phyloP scores from a whole-genome alignment of 2,888 invertebrate species.

The Polymixis flavicincta region DNA sequence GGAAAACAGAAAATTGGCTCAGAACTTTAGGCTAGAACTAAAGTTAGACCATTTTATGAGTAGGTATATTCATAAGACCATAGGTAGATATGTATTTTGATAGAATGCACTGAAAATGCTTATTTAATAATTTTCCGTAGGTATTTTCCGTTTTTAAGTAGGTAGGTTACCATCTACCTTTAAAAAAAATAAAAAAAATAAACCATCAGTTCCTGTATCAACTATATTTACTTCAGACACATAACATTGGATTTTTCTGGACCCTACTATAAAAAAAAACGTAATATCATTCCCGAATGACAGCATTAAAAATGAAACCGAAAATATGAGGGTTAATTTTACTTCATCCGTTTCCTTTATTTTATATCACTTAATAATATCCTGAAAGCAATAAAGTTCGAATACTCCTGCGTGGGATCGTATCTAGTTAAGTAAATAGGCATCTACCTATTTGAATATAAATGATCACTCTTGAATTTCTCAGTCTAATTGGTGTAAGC shows the following conservation, averaged over 20 bases:
- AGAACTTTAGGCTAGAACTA: too few relatives aligned
- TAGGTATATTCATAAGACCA: too few relatives aligned
- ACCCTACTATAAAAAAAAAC: background rate
- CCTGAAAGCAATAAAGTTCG: conserved; percentile 40
- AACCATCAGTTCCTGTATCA: background rate
- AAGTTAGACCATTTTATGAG: too few relatives aligned
- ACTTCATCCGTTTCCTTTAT: conserved; percentile 49
- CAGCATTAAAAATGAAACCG: conserved; percentile 28
- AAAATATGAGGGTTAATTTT: conserved; percentile 33
- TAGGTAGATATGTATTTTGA: background rate
- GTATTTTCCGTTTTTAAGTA: too few relatives aligned
- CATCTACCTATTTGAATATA: conserved; percentile 24
- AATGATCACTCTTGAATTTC: conserved; percentile 49
- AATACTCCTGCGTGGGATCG: conserved; percentile 14
- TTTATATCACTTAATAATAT: conserved; percentile 52
- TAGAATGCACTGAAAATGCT: background rate
- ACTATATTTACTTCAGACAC: background rate
- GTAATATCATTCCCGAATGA: background rate
- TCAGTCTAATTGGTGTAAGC: conserved; percentile 55
- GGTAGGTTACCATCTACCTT: background rate
- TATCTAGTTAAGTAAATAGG: conserved; percentile 3
- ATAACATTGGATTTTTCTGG: background rate
- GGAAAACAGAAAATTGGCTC: too few relatives aligned
- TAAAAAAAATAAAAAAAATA: background rate
- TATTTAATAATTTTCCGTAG: background rate